Base-by-base conservation (phyloP, 2,888 invertebrate genomes). In the Priocnemis perturbator region DNA sequence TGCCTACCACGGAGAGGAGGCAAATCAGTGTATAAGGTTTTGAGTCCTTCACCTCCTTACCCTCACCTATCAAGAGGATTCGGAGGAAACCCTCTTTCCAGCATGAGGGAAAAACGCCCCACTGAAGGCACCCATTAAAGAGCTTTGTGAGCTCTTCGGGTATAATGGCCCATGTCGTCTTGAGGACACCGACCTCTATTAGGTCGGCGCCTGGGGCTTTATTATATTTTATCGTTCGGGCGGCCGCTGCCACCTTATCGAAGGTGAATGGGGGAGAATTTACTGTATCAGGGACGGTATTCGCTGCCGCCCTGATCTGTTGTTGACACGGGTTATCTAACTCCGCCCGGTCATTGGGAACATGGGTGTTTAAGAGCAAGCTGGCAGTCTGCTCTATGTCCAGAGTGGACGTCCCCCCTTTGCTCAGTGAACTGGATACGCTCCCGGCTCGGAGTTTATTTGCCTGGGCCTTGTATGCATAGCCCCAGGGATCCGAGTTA, bases 401-500 rank as follows among this genome's bases (percentile, higher is more conserved):
- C 11, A 19, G 19, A 3, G 72, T 76, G 45, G 26, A 55, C 0
- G 14, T 56, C 0, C 60, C 67, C 0, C 30, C 52, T 14, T 17
- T 45, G 56, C 63, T 45, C 50, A 70, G 50, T 0, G 45, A 64
- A 59, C 59, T 67, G 0, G 67, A 64, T 17, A 68, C 65, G 17
- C 30, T 66, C 50, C 65, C 53, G 15, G 70, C 23, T 0, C 53
- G 59, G 15, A 73, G 37, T 56, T 74, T 1, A 2, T 47, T 17
- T 11, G 70, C 70, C 44, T 68, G 57, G 7, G 66, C 64, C 57
- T 71, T 76, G 47, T 79, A 77, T 23, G 73, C 73, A 69, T 71
- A 62, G 57, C 75, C 71, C 60, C 73, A 77, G 23, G 66, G 52
- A 45, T 76, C 50, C 63, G 60, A 4, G 50, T 67, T 66, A 3